Evolutionary conservation across 1,140 invertebrate species (phyloP), one percentile per base, ranked within the genome.

Genomic region (Bombus soroeensis): DNA sequence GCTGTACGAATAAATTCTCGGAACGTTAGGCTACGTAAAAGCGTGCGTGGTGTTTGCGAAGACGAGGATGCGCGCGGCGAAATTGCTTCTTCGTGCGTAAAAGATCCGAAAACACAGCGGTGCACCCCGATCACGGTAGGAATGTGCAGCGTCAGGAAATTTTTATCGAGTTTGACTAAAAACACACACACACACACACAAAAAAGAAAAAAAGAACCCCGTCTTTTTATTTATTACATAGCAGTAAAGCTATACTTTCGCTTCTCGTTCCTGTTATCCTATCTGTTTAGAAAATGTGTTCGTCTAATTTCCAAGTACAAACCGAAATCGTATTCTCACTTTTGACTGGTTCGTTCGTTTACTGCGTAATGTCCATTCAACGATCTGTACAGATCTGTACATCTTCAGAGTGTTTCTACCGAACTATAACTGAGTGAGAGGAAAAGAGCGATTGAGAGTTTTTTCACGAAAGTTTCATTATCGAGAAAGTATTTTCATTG

Each of bases 91-190:
- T 59, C 22, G 41, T 39, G 83, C 79, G 75, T 75, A 75, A 59
- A 75, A 82, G 72, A 66, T 80, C 15, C 39, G 28, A 15, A 77
- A 85, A 78, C n/a, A 78, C 59, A 72, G 57, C 73, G 74, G 57
- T 70, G 83, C 47, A 66, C 73, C 53, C 68, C 47, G 80, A 70
- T 79, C 32, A 75, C 76, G 75, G 18, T 83, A 86, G 72, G 32
- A 88, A 88, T 86, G 88, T 80, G 88, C 87, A 83, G 76, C 80
- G 83, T 72, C 53, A 13, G 3, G 64, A 25, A 34, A 81, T 81
- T 86, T 83, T 83, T 79, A 82, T 53, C n/a, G 5, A 81, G 25
- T 15, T n/a, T 22, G 64, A 78, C 75, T 77, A 41, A 72, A 43
- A 72, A 43, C 43, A 43, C 47, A 53, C 47, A 22, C 1, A 18